These are phyloP conservation scores for Lophotis ruficrista DNA, from an alignment of 2,113 vertebrate genomes.

Conservation along the genomic window DNA sequence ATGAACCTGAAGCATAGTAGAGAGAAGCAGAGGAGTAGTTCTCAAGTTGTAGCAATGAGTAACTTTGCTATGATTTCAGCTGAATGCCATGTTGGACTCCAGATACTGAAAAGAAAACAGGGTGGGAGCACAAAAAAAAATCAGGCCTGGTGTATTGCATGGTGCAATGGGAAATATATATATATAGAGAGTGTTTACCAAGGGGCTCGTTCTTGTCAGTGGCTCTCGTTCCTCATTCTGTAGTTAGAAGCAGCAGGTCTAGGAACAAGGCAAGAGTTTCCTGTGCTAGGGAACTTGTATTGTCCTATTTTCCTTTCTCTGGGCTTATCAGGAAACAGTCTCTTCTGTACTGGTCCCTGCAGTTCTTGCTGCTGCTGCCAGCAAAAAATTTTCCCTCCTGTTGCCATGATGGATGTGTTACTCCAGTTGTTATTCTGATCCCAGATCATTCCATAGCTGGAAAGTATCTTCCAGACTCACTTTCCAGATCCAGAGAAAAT, in stretches of 20 bases:
- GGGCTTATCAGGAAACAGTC: not conserved
- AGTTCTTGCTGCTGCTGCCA: not conserved
- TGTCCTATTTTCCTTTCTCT: slow-evolving; percentile 5
- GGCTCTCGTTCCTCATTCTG: rapidly evolving
- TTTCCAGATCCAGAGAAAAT: not conserved
- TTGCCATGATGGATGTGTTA: not conserved
- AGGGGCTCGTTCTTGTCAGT: not conserved
- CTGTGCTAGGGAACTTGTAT: not conserved
- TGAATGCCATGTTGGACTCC: not conserved
- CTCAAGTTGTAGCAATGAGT: not conserved
- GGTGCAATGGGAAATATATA: not conserved
- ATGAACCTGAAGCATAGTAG: not conserved
- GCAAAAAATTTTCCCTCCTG: not conserved
- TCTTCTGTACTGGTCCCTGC: not conserved
- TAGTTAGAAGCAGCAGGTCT: not conserved
- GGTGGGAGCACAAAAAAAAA: not conserved
- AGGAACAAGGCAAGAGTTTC: not conserved
- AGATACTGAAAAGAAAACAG: not conserved
- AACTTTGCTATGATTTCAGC: not conserved
- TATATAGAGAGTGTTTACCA: not conserved
- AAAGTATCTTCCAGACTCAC: not conserved
- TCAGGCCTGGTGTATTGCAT: not conserved
- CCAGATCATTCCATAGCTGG: not conserved
- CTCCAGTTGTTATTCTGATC: not conserved
- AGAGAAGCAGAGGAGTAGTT: not conserved